Conservation (phyloP, 2,888 invertebrate genomes). For the Synergus gifuensis region DNA sequence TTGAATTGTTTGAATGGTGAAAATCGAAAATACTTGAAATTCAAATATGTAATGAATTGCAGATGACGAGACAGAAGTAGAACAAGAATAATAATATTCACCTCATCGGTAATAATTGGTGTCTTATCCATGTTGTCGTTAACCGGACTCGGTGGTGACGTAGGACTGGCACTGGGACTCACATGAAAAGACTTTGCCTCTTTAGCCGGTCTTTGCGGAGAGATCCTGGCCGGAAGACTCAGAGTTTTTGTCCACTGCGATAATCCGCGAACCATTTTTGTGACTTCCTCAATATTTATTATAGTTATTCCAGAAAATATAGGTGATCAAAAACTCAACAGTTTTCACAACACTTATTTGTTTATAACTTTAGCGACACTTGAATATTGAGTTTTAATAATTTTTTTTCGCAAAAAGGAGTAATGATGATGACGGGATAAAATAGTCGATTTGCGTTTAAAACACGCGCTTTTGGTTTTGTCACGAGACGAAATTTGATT, state of each 20-base stretch:
- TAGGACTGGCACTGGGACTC: conserved; percentile 79
- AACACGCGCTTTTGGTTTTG: conserved; percentile 19
- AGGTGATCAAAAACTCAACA: not conserved
- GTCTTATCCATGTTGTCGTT: conserved; percentile 74
- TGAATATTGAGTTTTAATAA: not conserved
- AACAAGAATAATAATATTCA: conserved; percentile 53
- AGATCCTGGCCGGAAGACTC: conserved; percentile 92
- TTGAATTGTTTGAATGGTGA: not conserved
- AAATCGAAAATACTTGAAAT: not conserved
- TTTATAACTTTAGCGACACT: not conserved
- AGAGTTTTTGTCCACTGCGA: conserved; percentile 95
- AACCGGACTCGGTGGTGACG: conserved; percentile 74
- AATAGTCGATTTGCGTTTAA: not conserved
- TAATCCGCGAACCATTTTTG: conserved; percentile 89
- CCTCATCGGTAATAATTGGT: conserved; percentile 74
- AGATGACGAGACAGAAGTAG: too few species aligned
- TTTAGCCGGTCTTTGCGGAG: conserved; percentile 88
- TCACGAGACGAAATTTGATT: not conserved
- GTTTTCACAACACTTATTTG: not conserved
- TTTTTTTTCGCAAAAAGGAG: not conserved
- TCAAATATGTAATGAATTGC: too few species aligned
- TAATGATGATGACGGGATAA: not conserved
- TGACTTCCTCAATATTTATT: not conserved
- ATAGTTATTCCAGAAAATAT: not conserved
- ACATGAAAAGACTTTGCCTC: conserved; percentile 79